phyloP scores from a whole-genome alignment of 2,888 invertebrate genomes.

The Gastrophysa polygoni region DNA sequence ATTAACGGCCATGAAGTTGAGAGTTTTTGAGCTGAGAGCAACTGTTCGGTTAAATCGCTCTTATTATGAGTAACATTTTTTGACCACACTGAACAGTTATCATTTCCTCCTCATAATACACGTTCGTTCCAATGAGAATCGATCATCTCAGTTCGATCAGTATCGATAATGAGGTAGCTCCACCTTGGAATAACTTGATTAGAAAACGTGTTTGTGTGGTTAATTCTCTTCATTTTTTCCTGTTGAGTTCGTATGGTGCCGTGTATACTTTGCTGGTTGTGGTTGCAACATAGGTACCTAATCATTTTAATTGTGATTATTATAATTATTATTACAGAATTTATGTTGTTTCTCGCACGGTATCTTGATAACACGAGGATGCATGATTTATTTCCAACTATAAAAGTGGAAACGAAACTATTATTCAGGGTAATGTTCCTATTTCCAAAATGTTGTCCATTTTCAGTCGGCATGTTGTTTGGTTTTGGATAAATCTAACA shows the following conservation, averaged over 20 bases:
- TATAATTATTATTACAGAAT: constrained; percentile 10
- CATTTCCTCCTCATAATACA: background rate
- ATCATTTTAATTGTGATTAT: constrained; percentile 23
- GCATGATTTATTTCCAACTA: background rate
- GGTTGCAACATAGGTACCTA: constrained; percentile 20
- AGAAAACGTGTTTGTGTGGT: constrained; percentile 44
- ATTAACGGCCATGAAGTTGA: too few relatives aligned
- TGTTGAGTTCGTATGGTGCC: constrained; percentile 13
- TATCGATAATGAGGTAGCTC: constrained; percentile 50
- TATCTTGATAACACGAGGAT: background rate
- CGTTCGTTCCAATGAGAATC: constrained; percentile 35
- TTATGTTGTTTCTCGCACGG: background rate
- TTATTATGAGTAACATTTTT: too few relatives aligned
- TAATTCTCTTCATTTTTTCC: constrained; percentile 43
- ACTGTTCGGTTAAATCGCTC: too few relatives aligned
- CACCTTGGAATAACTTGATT: constrained; percentile 48
- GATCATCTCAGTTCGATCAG: constrained; percentile 49
- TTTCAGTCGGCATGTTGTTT: too few relatives aligned
- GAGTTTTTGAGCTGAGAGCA: too few relatives aligned
- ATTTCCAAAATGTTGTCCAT: too few relatives aligned
- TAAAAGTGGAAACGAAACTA: too few relatives aligned
- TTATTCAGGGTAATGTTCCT: too few relatives aligned
- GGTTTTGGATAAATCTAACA: too few relatives aligned
- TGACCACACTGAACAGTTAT: too few relatives aligned
- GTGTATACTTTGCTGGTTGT: background rate